Evolutionary conservation across 2,797 vertebrate species (phyloP).

Genomic region (Diplodus puntazzo): DNA sequence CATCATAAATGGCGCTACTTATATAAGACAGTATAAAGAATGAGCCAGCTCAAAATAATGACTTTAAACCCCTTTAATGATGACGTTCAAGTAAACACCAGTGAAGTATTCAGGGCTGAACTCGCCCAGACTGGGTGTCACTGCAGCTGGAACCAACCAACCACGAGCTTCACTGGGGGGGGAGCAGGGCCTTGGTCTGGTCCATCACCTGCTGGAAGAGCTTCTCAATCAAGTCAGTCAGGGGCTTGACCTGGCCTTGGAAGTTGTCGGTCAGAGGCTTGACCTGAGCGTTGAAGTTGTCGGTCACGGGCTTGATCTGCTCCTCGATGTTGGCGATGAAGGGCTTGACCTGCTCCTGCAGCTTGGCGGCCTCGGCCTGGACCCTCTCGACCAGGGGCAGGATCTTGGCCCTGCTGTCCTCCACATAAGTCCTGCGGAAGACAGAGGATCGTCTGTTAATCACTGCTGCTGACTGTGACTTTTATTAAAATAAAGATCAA

Average conservation of each 20-base stretch:
- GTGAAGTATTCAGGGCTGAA: background rate
- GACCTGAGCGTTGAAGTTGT: slow-evolving; percentile 60
- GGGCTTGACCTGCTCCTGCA: slow-evolving; percentile 68
- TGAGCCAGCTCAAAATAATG: slow-evolving; percentile 11
- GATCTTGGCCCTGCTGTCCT: slow-evolving; percentile 69
- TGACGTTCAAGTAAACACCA: slow-evolving; percentile 29
- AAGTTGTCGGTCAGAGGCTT: slow-evolving; percentile 64
- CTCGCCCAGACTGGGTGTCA: background rate
- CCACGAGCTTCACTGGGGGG: slow-evolving; percentile 61
- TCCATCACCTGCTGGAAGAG: slow-evolving; percentile 73
- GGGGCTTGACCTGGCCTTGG: slow-evolving; percentile 65
- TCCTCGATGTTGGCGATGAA: slow-evolving; percentile 60
- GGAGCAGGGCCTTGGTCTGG: slow-evolving; percentile 73
- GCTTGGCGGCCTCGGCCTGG: slow-evolving; percentile 66
- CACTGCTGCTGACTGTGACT: background rate
- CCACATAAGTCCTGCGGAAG: slow-evolving; percentile 71
- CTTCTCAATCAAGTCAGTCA: slow-evolving; percentile 64
- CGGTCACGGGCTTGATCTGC: slow-evolving; percentile 66
- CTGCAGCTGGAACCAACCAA: background rate
- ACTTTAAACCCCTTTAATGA: slow-evolving; percentile 65
- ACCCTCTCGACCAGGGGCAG: slow-evolving; percentile 77
- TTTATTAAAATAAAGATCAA: slow-evolving; percentile 11
- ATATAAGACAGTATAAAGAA: slow-evolving; percentile 7
- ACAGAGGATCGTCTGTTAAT: background rate
- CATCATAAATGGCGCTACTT: background rate